Evolutionary conservation across 2,888 invertebrate species (phyloP).

Genomic region (Furcula furcula): DNA sequence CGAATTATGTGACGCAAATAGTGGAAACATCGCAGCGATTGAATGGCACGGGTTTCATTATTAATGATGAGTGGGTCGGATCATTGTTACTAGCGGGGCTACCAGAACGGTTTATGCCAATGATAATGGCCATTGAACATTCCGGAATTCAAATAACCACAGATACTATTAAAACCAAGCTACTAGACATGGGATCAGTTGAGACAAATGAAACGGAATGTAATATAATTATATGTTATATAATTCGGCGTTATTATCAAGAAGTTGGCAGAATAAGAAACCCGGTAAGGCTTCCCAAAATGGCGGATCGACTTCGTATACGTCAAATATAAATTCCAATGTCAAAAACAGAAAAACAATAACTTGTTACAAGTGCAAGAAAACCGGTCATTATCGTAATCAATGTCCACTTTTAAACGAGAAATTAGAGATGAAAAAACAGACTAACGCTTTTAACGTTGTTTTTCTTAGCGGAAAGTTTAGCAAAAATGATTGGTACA

Average conservation of each 20-base stretch:
- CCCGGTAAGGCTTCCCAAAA: neutral
- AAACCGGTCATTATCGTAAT: constrained; percentile 1
- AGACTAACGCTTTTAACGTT: neutral
- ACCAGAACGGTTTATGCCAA: neutral
- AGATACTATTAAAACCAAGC: constrained; percentile 1
- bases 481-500: neutral
- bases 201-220: neutral
- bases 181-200: constrained; percentile 2
- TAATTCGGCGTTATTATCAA: no score
- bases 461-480: neutral
- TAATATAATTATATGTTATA: neutral
- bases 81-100: constrained; percentile 2
- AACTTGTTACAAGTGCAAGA: constrained; percentile 1
- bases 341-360: neutral
- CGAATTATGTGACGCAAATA: neutral
- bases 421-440: no score
- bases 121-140: constrained; percentile 3
- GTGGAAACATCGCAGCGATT: neutral
- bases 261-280: neutral
- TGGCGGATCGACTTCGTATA: neutral
- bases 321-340: neutral
- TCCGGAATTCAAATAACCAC: neutral
- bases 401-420: constrained; percentile 2
- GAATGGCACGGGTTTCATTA: neutral
- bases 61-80: neutral